These are phyloP conservation scores for Epinotia demarniana DNA, from an alignment of 2,888 invertebrate genomes.

Conservation along the genomic window DNA sequence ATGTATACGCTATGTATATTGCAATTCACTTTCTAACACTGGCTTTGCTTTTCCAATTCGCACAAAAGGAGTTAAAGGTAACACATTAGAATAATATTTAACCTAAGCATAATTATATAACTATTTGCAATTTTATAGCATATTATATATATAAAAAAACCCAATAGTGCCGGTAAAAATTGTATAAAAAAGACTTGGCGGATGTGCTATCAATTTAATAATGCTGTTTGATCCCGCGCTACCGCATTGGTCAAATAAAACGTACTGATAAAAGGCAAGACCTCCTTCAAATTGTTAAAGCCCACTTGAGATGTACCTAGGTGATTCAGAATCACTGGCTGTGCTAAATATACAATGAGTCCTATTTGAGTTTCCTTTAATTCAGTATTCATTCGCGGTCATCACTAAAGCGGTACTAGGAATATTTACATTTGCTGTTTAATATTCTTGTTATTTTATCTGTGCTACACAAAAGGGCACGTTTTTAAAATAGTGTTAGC, in stretches of 20 bases:
- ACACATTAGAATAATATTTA: constrained; percentile 3
- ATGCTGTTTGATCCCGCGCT: neutral
- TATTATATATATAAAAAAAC: too few species aligned
- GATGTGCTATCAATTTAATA: neutral
- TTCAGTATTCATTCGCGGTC: neutral
- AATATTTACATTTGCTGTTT: neutral
- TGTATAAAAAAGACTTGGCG: neutral
- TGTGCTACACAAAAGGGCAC: too few species aligned
- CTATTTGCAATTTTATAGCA: too few species aligned
- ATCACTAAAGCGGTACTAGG: neutral
- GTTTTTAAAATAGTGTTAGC: too few species aligned
- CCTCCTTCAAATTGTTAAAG: constrained; percentile 12
- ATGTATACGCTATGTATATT: neutral
- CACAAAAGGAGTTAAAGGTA: constrained; percentile 82
- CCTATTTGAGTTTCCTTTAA: neutral
- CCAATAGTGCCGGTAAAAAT: neutral
- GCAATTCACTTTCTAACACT: constrained; percentile 62
- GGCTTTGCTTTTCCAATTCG: constrained; percentile 68
- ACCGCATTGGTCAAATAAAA: neutral
- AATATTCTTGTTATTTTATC: neutral
- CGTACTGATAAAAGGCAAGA: constrained; percentile 12
- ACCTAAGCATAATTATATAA: neutral
- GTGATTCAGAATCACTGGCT: neutral
- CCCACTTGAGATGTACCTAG: constrained; percentile 6
- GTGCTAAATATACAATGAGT: constrained; percentile 1